Conservation (phyloP, 2,888 invertebrate species). For the Eugnorisma glareosa region DNA sequence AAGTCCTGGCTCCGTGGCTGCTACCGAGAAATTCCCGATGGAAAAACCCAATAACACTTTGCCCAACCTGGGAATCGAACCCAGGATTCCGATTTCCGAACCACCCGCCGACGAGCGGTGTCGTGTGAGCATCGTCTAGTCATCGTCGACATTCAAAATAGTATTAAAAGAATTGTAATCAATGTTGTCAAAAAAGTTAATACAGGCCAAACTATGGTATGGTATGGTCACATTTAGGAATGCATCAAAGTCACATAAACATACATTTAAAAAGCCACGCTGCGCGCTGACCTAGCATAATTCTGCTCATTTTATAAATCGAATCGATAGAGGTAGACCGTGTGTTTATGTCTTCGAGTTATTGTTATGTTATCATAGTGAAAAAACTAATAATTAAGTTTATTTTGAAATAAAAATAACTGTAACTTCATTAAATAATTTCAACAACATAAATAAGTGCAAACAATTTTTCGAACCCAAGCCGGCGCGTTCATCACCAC, state of each 20-base stretch:
- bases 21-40: too few species aligned
- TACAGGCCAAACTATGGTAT: not conserved
- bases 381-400: not conserved
- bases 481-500: too few species aligned
- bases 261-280: slow-evolving; percentile 13
- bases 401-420: not conserved
- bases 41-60: too few species aligned
- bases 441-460: not conserved
- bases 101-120: too few species aligned
- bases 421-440: not conserved
- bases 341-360: not conserved
- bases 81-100: too few species aligned
- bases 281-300: not conserved
- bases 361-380: not conserved
- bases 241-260: not conserved
- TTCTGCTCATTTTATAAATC: slow-evolving; percentile 11
- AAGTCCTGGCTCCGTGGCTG: too few species aligned
- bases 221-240: not conserved
- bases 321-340: not conserved
- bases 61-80: too few species aligned
- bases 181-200: not conserved
- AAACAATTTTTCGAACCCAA: not conserved
- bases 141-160: too few species aligned
- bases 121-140: too few species aligned
- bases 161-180: not conserved